Percentiles rank a stretch among this genome's conserved stretches.
Conservation (phyloP, 2,797 vertebrate genomes). For the Eospalax fontanierii region DNA sequence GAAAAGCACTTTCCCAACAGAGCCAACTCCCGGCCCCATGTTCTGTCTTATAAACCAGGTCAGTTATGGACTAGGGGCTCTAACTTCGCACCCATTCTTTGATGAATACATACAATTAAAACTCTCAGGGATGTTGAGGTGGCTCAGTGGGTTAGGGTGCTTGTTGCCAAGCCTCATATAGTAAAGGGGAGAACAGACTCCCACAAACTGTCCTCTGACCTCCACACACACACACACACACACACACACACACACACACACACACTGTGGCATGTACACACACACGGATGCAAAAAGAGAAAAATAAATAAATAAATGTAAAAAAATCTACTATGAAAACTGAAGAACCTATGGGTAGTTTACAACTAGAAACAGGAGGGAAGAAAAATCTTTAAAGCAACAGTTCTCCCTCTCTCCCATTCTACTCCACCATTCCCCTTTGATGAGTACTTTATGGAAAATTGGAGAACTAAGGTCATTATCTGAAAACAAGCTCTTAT, state of each 20-base stretch:
- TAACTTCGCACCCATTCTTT: not conserved
- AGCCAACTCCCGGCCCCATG: not conserved
- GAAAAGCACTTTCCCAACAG: not conserved
- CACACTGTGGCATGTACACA: not conserved
- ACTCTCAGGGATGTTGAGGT: not conserved
- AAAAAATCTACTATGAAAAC: not conserved
- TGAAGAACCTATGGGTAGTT: not conserved
- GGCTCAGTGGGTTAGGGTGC: not conserved
- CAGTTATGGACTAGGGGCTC: not conserved
- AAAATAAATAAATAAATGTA: too few species aligned
- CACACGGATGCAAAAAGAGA: too few species aligned
- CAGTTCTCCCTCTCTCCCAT: not conserved
- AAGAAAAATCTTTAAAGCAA: conserved; percentile 32
- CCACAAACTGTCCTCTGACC: not conserved
- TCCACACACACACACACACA: not conserved
- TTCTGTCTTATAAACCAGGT: not conserved
- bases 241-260: not conserved
- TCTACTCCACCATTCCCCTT: not conserved
- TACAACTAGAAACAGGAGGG: not conserved
- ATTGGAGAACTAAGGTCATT: not conserved
- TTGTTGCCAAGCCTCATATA: not conserved
- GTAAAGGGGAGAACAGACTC: not conserved
- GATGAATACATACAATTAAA: not conserved
- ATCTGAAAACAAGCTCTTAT: not conserved
- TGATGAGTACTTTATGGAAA: not conserved